phyloP scores from a whole-genome alignment of 2,888 invertebrate genomes.

The Polymixis flavicincta region DNA sequence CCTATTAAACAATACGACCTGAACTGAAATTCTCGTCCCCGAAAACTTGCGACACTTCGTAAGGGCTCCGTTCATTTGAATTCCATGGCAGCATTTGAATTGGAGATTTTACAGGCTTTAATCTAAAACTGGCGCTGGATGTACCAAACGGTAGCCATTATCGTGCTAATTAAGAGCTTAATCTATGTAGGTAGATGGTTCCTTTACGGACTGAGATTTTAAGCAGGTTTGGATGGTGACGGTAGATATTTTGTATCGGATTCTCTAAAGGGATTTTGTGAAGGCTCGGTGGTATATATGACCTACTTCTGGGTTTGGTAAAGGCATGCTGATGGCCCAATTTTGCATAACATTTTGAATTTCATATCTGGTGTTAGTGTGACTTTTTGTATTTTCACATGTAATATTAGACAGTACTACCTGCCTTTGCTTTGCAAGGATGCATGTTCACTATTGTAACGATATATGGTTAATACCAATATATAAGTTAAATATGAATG shows the following conservation, averaged over 20 bases:
- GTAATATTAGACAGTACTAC: too few species aligned
- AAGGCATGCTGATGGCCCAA: too few species aligned
- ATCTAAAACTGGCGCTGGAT: constrained; percentile 84
- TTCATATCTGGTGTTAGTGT: too few species aligned
- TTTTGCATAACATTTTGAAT: too few species aligned
- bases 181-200: constrained; percentile 58
- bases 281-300: too few species aligned
- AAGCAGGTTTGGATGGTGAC: not conserved
- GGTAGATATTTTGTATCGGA: not conserved
- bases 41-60: constrained; percentile 62
- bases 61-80: constrained; percentile 80
- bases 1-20: constrained; percentile 14
- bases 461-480: too few species aligned
- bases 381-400: too few species aligned
- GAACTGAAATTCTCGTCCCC: constrained; percentile 13
- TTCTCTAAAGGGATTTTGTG: not conserved
- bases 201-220: not conserved
- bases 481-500: too few species aligned
- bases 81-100: constrained; percentile 86
- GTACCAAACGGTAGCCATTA: constrained; percentile 78
- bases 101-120: constrained; percentile 87
- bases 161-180: constrained; percentile 82
- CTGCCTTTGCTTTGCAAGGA: too few species aligned
- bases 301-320: not conserved
- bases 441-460: too few species aligned